Evolutionary conservation across 1,140 invertebrate species (phyloP), one percentile per base, ranked within the genome.

Genomic region (Drosophila kurseongensis): DNA sequence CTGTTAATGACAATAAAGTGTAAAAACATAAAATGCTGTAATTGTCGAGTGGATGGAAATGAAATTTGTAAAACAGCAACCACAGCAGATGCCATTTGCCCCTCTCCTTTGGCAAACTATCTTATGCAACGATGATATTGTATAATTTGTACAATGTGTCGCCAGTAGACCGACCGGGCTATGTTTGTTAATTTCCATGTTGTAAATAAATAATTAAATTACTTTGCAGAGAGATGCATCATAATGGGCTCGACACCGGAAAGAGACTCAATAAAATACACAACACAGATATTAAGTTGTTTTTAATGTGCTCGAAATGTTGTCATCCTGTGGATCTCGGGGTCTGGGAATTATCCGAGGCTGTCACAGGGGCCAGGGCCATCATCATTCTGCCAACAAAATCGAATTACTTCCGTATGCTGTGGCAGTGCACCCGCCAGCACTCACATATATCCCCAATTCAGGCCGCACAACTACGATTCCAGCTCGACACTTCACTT

Each of bases 391-490:
- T 78, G 79, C 52, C 79, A 77, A 80, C 72, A 61, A 89, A 88
- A 89, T 88, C 83, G 84, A 88, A 88, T 89, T 83, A 89, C 83
- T 88, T 88, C 83, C 82, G 82, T 88, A 72, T 78, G 80, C 75
- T 81, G 56, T 69, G 79, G 58, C 78, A 73, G 61, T 67, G 47
- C 57, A 56, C 38, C 35, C 48, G 58, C 54, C 42, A 56, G 50
- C 65, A 71, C 58, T 42, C 74, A 36, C 36, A 72, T 38, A 71
- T 50, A 38, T 65, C 59, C 72, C 50, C 72, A 57, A 75, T 75
- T 67, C 61, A 57, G 62, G 73, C 73, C 73, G 61, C 73, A 58
- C 52, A 51, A 67, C 50, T 29, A 65, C 61, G 76, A 27, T 73
- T 76, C 47, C 73, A 66, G 67, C 72, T 75, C 69, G 51, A 73